Percentiles rank a stretch among this genome's conserved stretches.
Conservation (phyloP, 2,113 vertebrate genomes). For the Aspiorhynchus laticeps region DNA sequence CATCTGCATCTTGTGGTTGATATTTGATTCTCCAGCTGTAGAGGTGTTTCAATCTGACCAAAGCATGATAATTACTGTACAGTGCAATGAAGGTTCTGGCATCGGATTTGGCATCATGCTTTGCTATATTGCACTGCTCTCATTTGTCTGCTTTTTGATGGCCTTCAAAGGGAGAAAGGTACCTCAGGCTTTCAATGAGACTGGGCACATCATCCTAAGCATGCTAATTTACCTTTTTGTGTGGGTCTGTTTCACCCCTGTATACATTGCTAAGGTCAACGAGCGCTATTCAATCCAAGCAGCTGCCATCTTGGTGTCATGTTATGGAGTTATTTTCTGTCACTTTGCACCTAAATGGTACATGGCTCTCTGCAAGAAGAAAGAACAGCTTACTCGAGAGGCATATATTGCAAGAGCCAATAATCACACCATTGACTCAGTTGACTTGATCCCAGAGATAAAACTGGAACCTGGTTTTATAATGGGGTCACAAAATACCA, state of each 20-base stretch:
- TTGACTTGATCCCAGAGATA: background rate
- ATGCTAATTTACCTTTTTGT: constrained; percentile 71
- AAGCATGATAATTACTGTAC: constrained; percentile 49
- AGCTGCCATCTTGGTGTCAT: constrained; percentile 67
- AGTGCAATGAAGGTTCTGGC: constrained; percentile 67
- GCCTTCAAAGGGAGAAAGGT: constrained; percentile 67
- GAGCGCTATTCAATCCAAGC: constrained; percentile 63
- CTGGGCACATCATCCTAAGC: constrained; percentile 69
- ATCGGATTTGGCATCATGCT: constrained; percentile 65
- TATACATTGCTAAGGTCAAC: constrained; percentile 60
- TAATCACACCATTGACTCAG: background rate
- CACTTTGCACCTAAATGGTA: constrained; percentile 67
- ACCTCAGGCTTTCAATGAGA: constrained; percentile 68
- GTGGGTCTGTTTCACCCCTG: constrained; percentile 68
- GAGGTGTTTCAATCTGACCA: constrained; percentile 4
- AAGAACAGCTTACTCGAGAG: constrained; percentile 52
- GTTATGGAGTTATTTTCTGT: constrained; percentile 64
- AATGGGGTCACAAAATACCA: constrained; percentile 29
- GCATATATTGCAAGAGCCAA: constrained; percentile 52
- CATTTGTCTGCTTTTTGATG: constrained; percentile 65
- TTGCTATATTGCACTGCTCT: constrained; percentile 65
- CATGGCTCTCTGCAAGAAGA: constrained; percentile 66
- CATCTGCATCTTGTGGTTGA: constrained; percentile 66
- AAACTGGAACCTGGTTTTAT: background rate
- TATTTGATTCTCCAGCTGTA: constrained; percentile 57